Evolutionary conservation across 2,113 vertebrate species (phyloP).

Genomic region (Rhineura floridana): DNA sequence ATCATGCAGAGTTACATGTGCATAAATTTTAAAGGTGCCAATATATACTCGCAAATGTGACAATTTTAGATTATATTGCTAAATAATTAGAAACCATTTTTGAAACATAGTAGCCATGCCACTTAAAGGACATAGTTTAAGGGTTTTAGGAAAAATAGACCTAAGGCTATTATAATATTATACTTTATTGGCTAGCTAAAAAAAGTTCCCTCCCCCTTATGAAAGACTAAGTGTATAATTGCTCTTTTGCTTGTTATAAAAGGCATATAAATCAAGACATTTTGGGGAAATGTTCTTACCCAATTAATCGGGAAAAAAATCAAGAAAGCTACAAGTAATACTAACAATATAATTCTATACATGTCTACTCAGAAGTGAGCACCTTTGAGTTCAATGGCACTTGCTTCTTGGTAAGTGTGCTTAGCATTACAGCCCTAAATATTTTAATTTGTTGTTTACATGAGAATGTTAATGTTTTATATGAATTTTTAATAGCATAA

Average conservation of each 20-base stretch:
- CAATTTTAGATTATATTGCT: constrained; percentile 70
- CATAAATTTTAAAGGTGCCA: constrained; percentile 20
- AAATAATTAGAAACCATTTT: constrained; percentile 69
- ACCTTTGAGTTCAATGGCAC: too few species aligned
- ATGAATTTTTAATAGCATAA: too few species aligned
- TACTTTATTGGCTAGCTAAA: not conserved
- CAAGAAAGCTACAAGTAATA: not conserved
- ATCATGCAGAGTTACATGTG: constrained; percentile 1
- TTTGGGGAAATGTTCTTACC: not conserved
- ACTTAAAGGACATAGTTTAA: constrained; percentile 65
- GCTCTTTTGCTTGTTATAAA: not conserved
- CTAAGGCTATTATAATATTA: not conserved
- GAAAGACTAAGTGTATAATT: not conserved
- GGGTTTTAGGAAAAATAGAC: not conserved
- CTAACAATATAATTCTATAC: not conserved
- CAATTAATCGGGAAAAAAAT: not conserved
- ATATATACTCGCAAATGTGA: constrained; percentile 63
- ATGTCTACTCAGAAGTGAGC: not conserved
- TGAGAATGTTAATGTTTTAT: too few species aligned
- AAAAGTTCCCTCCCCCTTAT: not conserved
- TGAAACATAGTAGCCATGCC: constrained; percentile 60
- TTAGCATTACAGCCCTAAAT: too few species aligned
- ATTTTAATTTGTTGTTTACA: too few species aligned
- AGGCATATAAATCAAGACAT: not conserved
- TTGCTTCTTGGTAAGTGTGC: too few species aligned